A percentile compares a stretch with the other conserved stretches of the same genome.
These are phyloP conservation scores for Protobothrops mucrosquamatus DNA, from an alignment of 2,113 vertebrate genomes.

Conservation along the genomic window DNA sequence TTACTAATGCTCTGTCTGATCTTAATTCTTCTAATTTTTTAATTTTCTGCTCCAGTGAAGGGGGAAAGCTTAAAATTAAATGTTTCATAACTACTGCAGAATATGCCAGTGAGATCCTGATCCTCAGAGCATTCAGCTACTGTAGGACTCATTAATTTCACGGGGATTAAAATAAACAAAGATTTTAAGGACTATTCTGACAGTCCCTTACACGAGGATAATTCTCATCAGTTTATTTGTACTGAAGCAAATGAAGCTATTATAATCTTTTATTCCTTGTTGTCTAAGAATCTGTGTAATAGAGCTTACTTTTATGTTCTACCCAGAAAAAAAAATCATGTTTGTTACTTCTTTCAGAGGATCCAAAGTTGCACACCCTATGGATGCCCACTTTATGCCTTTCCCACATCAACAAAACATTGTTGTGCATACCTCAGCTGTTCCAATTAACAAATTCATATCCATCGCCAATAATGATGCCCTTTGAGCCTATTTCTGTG, in stretches of 20 bases:
- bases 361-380: not conserved
- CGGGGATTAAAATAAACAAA: not conserved
- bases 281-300: not conserved
- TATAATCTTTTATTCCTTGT: not conserved
- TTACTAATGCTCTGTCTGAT: conserved; percentile 43
- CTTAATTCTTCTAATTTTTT: conserved; percentile 65
- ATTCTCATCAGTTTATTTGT: conserved; percentile 32
- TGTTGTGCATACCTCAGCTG: not conserved
- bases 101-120: conserved; percentile 21
- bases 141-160: not conserved
- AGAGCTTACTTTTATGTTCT: not conserved
- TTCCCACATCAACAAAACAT: not conserved
- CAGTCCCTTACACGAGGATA: not conserved
- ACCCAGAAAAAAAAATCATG: not conserved
- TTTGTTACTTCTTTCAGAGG: not conserved
- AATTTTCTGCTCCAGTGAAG: conserved; percentile 74
- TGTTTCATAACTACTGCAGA: conserved; percentile 53
- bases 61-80: conserved; percentile 56
- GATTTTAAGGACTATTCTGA: not conserved
- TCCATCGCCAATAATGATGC: not conserved
- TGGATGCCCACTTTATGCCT: not conserved
- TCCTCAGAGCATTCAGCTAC: conserved; percentile 9
- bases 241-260: conserved; percentile 1
- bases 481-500: not conserved
- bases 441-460: not conserved